A percentile compares a stretch with the other conserved stretches of the same genome.
Evolutionary conservation across 2,888 invertebrate genomes (phyloP).

Genomic region (Clanis bilineata): DNA sequence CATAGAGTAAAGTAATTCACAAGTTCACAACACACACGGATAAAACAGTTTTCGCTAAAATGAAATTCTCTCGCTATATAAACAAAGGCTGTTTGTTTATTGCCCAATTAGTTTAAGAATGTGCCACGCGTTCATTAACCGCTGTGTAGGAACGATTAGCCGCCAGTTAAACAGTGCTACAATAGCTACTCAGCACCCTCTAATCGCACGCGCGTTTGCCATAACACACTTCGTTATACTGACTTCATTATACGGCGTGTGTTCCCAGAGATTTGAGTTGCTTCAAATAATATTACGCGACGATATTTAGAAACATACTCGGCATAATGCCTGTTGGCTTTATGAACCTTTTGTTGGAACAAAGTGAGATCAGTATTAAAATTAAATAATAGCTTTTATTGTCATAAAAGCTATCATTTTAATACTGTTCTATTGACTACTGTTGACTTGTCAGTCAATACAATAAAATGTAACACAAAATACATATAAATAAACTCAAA

Average conservation of each 20-base stretch:
- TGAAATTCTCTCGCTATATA: slow-evolving; percentile 46
- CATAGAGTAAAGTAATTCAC: slow-evolving; percentile 12
- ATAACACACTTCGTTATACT: slow-evolving; percentile 50
- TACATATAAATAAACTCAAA: too few relatives aligned
- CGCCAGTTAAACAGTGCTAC: slow-evolving; percentile 17
- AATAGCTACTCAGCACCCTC: slow-evolving; percentile 19
- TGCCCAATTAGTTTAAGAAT: slow-evolving; percentile 62
- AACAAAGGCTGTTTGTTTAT: slow-evolving; percentile 54
- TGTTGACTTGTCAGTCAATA: too few relatives aligned
- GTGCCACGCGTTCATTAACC: slow-evolving; percentile 55
- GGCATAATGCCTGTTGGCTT: neutral
- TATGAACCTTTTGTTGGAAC: too few relatives aligned
- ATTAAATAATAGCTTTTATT: too few relatives aligned
- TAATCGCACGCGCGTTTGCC: slow-evolving; percentile 25
- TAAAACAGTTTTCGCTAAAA: slow-evolving; percentile 30
- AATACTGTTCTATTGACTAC: too few relatives aligned
- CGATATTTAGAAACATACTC: neutral
- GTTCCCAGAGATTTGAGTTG: slow-evolving; percentile 22
- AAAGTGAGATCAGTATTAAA: too few relatives aligned
- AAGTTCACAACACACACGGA: neutral
- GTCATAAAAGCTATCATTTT: too few relatives aligned
- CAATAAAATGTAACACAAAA: too few relatives aligned
- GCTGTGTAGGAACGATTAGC: slow-evolving; percentile 43
- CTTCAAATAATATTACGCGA: neutral
- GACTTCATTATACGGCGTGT: slow-evolving; percentile 49